These are phyloP conservation scores for Kryptolebias marmoratus DNA, from an alignment of 2,113 vertebrate species.

Conservation along the genomic window DNA sequence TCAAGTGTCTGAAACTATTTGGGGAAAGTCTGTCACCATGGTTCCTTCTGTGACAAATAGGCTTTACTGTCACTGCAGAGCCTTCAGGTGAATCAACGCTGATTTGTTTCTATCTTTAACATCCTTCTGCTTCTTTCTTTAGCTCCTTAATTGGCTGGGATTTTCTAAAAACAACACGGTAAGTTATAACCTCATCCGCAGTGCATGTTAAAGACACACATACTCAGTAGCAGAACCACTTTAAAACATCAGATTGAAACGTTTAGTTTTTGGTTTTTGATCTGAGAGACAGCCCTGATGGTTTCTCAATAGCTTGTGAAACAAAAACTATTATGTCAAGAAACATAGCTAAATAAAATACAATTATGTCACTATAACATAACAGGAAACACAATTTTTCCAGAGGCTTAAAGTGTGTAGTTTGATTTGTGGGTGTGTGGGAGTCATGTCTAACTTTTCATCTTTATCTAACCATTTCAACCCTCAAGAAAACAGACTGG, in stretches of 20 bases:
- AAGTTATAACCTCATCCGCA: not conserved
- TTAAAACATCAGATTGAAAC: too few species aligned
- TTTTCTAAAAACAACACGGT: not conserved
- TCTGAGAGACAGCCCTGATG: not conserved
- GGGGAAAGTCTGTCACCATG: conserved; percentile 12
- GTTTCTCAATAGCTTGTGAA: conserved; percentile 12
- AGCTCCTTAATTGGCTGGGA: not conserved
- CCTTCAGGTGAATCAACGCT: conserved; percentile 40
- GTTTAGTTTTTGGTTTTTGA: too few species aligned
- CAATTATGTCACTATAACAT: conserved; percentile 35
- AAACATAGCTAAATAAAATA: conserved; percentile 28
- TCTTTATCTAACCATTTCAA: conserved; percentile 1
- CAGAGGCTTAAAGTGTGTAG: not conserved
- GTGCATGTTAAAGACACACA: not conserved
- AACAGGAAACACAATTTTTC: conserved; percentile 28
- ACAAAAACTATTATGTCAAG: conserved; percentile 5
- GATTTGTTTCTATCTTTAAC: conserved; percentile 54
- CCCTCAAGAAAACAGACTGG: not conserved
- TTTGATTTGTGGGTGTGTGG: conserved; percentile 17
- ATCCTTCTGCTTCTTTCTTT: not conserved
- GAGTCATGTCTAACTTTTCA: conserved; percentile 8
- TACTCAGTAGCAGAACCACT: too few species aligned
- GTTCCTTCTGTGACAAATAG: conserved; percentile 5
- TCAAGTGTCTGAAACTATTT: conserved; percentile 25
- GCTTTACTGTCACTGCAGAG: conserved; percentile 26